Conservation (phyloP, 2,113 vertebrate genomes). For the Rhagologus leucostigma region DNA sequence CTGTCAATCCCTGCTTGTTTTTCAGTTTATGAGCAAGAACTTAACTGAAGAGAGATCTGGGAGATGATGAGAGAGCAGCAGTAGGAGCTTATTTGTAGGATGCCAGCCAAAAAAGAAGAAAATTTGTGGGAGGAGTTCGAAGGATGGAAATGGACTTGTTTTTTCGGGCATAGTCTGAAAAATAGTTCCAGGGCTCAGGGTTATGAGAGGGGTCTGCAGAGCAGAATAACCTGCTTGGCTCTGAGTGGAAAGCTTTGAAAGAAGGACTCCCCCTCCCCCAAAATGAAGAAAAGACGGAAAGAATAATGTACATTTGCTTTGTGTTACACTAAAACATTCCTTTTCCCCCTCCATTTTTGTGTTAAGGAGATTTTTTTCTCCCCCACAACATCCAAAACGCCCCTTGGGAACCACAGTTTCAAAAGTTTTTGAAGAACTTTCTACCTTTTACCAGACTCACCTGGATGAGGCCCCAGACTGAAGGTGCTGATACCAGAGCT, state of each 20-base stretch:
- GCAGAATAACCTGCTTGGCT: not conserved
- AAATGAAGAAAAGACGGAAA: not conserved
- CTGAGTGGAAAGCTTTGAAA: not conserved
- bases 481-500: not conserved
- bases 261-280: accelerated
- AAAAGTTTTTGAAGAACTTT: not conserved
- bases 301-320: not conserved
- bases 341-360: not conserved
- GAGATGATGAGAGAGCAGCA: not conserved
- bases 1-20: not conserved
- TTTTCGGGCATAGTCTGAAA: not conserved
- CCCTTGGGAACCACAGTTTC: not conserved
- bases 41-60: not conserved
- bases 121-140: not conserved
- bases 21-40: not conserved
- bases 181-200: not conserved
- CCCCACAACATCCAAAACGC: not conserved
- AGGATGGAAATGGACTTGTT: not conserved
- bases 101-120: not conserved
- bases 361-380: not conserved
- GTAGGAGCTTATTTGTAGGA: not conserved
- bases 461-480: accelerated
- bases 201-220: not conserved
- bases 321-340: not conserved
- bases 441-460: not conserved